Base-by-base conservation (phyloP, 2,113 vertebrate species). In the Oncorhynchus mykiss region DNA sequence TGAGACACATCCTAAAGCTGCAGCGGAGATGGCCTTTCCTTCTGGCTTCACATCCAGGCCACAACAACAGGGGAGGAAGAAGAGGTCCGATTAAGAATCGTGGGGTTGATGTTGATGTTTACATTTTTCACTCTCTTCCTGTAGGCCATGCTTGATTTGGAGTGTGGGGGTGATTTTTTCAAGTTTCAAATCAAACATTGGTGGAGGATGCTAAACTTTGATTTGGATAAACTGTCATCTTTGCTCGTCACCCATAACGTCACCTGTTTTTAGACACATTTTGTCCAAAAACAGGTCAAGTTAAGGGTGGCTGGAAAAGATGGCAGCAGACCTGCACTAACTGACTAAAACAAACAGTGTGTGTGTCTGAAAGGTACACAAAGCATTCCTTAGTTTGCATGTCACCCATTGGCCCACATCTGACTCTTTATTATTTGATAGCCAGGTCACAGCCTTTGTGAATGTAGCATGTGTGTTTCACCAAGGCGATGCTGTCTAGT, bases 171-270 rank as follows among this genome's bases (percentile, higher is more conserved):
- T 18, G 18, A 57, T 2, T 57, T 57, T 13, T 57, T 18, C 18
- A 57, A 8, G 51, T 7, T 64, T 29, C 54, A 74, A 70, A 14
- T 6, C 7, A 75, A 69, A 79, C n/a, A 74, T 79, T 72, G 54
- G 34, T 39, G 6, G 5, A 31, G 25, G 16, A 73, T 39, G 12
- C 12, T 4, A 64, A 60, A 64, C 51, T 5, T 71, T 1, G 0
- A 59, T 20, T 29, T 29, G 39, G 22, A 73, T 20, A 20, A 57
- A 57, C 51, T 54, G 51, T 5, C 12, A 18, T 54, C 51, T 34
- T 34, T 34, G 6, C 34, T 34, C 7, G 6, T 34, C 34, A 54
- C 51, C 2, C 12, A 0, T 18, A 54, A 54, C 51, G 4, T 54
- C 0, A 54, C 51, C 51, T 54, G 16, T 5, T 54, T 54, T 12